Evolutionary conservation across 2,888 invertebrate genomes (phyloP), one percentile per base, ranked within the genome.

Genomic region (Prosopocoilus inquinatus): DNA sequence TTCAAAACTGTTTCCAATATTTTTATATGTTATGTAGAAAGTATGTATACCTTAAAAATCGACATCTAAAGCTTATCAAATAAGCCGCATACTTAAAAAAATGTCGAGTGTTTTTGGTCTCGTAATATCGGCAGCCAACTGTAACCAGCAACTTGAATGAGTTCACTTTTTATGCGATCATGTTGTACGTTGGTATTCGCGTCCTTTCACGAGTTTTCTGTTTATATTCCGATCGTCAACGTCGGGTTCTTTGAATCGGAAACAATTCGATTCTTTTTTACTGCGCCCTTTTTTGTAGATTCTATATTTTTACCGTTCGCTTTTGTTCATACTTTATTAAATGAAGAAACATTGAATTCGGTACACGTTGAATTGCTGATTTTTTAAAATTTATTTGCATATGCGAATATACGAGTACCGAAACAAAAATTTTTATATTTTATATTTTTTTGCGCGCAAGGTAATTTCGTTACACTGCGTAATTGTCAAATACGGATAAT

Each of bases 201-300:
- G 16, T 47, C 53, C 47, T 47, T 16, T 15, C 53, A 36, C 38
- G 20, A 47, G 16, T 45, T 49, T 38, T 32, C 11, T 38, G 38
- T 38, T 38, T 38, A 38, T 38, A 38, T 38, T 38, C 38, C 38
- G 28, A 33, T 28, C 51, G 36, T 36, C 48, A 36, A 28, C 16
- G 48, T 35, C 36, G 45, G 16, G 35, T 51, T 41, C 49, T 44
- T 46, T 48, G 57, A 51, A 52, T 55, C 52, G 57, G 59, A 59
- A 59, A 59, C 59, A 57, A 57, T 59, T 57, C 57, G 47, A 57
- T 59, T 59, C 52, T 45, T 51, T 35, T 53, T 57, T 20, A 41
- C 57, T 45, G 20, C 45, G 47, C 38, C 36, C 41, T 35, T 41
- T 58, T 57, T 55, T 57, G 57, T 47, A 33, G 38, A 3, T 28